phyloP scores from a whole-genome alignment of 2,888 invertebrate species.

The Cheilosia grossa region DNA sequence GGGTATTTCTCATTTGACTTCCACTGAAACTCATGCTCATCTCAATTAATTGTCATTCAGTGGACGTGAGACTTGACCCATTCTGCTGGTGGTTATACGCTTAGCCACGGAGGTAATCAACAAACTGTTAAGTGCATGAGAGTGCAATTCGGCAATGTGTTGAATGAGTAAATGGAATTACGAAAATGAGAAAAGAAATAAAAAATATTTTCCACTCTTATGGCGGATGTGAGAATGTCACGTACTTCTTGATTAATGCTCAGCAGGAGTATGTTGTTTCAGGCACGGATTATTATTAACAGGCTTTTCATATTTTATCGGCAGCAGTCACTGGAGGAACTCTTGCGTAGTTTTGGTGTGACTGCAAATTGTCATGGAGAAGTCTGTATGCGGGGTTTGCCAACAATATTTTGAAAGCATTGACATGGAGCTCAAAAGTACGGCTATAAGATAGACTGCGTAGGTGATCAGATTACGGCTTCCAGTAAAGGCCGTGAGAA shows the following conservation, averaged over 20 bases:
- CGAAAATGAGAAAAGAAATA: background rate
- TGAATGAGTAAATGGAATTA: slow-evolving; percentile 4
- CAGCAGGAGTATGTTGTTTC: background rate
- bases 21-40: background rate
- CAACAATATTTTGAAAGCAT: too few relatives aligned
- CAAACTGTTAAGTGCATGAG: slow-evolving; percentile 19
- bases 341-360: too few relatives aligned
- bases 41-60: slow-evolving; percentile 41
- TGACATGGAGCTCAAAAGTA: too few relatives aligned
- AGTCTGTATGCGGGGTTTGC: too few relatives aligned
- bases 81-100: slow-evolving; percentile 7
- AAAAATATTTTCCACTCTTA: too few relatives aligned
- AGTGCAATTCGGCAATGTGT: slow-evolving; percentile 18
- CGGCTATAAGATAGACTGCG: too few relatives aligned
- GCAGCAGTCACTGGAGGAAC: too few relatives aligned
- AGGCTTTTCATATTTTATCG: too few relatives aligned
- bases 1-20: background rate
- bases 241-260: background rate
- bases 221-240: slow-evolving; percentile 14
- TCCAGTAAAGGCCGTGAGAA: too few relatives aligned
- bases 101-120: background rate
- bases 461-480: too few relatives aligned
- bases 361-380: too few relatives aligned
- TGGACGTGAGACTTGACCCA: slow-evolving; percentile 28
- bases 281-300: background rate